These are phyloP conservation scores for Mellivora capensis DNA, from an alignment of 2,113 vertebrate species.

Conservation along the genomic window DNA sequence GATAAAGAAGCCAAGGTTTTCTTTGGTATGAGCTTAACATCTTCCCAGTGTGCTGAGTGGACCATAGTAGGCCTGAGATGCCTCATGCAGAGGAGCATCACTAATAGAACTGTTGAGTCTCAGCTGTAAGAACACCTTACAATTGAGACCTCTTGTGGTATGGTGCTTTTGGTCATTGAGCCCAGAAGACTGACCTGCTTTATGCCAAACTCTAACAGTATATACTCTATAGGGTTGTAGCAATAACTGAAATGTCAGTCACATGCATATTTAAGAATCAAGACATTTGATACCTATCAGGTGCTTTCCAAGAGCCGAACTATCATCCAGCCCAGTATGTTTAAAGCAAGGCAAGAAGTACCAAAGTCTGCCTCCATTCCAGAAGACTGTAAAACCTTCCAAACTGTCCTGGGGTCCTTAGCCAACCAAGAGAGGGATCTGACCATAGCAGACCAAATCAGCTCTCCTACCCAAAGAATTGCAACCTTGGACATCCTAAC, in stretches of 20 bases:
- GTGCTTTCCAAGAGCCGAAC: neutral
- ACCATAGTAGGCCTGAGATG: neutral
- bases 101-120: neutral
- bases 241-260: neutral
- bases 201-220: neutral
- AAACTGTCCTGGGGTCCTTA: neutral
- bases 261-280: neutral
- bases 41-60: neutral
- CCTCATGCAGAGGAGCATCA: neutral
- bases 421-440: neutral
- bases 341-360: neutral
- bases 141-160: neutral
- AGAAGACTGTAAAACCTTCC: neutral
- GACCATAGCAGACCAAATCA: neutral
- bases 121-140: neutral
- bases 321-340: neutral
- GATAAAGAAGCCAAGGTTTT: neutral
- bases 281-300: neutral
- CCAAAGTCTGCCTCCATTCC: neutral
- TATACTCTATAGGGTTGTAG: neutral
- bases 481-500: neutral
- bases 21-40: neutral
- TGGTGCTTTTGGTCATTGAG: neutral
- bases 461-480: neutral
- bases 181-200: neutral